Conservation (phyloP, 37 sponge, comb jelly and placozoan genomes). For the Hexactinellida sp. region DNA sequence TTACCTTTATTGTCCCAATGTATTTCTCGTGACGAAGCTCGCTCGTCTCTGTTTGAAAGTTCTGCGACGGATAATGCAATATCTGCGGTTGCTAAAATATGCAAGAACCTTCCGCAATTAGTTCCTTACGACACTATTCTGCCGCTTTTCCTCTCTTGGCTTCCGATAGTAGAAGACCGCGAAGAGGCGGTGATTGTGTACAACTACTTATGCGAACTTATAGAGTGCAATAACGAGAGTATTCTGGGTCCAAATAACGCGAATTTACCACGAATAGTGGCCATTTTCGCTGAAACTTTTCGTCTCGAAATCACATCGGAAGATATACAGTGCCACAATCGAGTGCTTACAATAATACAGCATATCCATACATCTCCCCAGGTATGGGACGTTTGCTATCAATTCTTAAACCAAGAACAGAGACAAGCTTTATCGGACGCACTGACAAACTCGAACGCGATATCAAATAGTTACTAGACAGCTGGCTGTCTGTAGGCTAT, state of each 20-base stretch:
- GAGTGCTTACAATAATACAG: conserved; percentile 62
- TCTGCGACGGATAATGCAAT: conserved; percentile 93
- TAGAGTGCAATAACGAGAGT: conserved; percentile 60
- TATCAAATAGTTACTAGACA: not conserved
- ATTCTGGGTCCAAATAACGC: conserved; percentile 59
- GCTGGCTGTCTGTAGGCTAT: not conserved
- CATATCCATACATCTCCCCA: conserved; percentile 62
- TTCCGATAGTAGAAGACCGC: conserved; percentile 89
- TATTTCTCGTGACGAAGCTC: conserved; percentile 36
- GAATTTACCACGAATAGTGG: conserved; percentile 66
- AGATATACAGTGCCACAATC: conserved; percentile 29
- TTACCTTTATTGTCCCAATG: conserved; percentile 50
- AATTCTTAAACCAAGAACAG: conserved; percentile 41
- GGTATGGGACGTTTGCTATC: conserved; percentile 56
- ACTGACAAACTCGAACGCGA: conserved; percentile 10
- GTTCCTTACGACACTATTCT: conserved; percentile 70
- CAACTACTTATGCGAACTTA: conserved; percentile 80
- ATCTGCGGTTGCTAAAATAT: conserved; percentile 93
- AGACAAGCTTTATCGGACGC: conserved; percentile 31
- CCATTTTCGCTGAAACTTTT: conserved; percentile 62
- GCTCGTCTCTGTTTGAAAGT: conserved; percentile 31
- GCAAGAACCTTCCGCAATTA: conserved; percentile 52
- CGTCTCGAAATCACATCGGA: conserved; percentile 33
- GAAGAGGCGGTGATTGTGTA: conserved; percentile 88
- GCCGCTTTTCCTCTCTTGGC: conserved; percentile 79